Percentiles rank a stretch among this genome's conserved stretches.
Evolutionary conservation across 2,113 vertebrate species (phyloP).

Genomic region (Himantopus leucocephalus): DNA sequence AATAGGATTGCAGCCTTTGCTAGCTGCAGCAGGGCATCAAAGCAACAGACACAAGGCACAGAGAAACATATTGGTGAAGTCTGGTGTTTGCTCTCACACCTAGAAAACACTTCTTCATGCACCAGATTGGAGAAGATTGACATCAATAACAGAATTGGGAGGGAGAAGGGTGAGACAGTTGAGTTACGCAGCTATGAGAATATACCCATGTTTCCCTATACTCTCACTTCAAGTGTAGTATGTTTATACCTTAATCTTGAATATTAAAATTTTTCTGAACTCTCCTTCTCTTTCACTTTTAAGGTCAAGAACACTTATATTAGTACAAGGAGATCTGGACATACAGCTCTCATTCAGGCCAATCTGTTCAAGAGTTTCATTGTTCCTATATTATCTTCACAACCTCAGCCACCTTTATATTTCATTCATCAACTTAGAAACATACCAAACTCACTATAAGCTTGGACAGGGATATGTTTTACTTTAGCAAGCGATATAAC

Average conservation of each 20-base stretch:
- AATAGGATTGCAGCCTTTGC: not conserved
- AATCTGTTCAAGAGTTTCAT: not conserved
- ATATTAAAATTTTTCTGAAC: not conserved
- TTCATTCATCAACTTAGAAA: not conserved
- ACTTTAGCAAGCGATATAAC: not conserved
- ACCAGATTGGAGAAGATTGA: conserved; percentile 40
- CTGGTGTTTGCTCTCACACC: conserved; percentile 61
- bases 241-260: not conserved
- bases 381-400: not conserved
- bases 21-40: not conserved
- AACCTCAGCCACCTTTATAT: not conserved
- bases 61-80: conserved; percentile 44
- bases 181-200: not conserved
- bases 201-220: not conserved
- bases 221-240: not conserved
- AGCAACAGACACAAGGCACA: not conserved
- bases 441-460: not conserved
- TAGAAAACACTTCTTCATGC: conserved; percentile 30
- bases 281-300: not conserved
- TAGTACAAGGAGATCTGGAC: not conserved
- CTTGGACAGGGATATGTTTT: not conserved
- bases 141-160: not conserved
- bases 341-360: not conserved
- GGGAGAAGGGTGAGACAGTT: not conserved
- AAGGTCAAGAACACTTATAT: not conserved